Conservation (phyloP, 1,140 invertebrate species). For the Eueides isabella region DNA sequence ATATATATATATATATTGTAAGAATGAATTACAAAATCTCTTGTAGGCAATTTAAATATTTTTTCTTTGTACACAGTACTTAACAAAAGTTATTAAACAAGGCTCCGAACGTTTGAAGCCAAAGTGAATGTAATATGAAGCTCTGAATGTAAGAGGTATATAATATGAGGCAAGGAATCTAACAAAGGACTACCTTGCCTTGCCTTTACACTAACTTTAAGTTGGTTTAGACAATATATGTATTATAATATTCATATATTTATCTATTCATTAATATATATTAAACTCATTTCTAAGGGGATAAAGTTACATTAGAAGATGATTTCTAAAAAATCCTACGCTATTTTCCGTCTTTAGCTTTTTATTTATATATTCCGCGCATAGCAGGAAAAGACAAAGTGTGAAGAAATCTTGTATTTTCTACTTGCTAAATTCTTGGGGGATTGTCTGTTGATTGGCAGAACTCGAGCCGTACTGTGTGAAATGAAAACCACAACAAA, state of each 20-base stretch:
- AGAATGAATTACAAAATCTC: neutral
- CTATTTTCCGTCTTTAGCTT: no score
- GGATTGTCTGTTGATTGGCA: no score
- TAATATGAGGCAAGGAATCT: constrained; percentile 9
- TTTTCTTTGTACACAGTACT: neutral
- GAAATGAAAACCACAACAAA: no score
- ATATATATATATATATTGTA: no score
- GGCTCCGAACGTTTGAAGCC: neutral
- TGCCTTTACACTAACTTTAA: constrained; percentile 7
- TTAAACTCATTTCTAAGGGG: no score
- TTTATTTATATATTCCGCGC: no score
- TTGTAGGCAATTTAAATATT: neutral
- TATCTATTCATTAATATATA: neutral
- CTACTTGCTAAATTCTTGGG: no score
- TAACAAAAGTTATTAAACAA: neutral
- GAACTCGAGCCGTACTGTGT: no score
- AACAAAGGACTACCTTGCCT: constrained; percentile 1
- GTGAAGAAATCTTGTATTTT: no score
- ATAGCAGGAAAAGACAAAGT: no score
- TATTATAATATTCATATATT: neutral
- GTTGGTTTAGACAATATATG: neutral
- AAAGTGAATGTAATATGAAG: constrained; percentile 12
- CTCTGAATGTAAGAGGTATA: constrained; percentile 9
- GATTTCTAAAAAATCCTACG: no score
- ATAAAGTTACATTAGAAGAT: no score